Evolutionary conservation across 92 coral and sea anemone genomes (phyloP), one percentile per base, ranked within the genome.

Genomic region (Porites lobata): DNA sequence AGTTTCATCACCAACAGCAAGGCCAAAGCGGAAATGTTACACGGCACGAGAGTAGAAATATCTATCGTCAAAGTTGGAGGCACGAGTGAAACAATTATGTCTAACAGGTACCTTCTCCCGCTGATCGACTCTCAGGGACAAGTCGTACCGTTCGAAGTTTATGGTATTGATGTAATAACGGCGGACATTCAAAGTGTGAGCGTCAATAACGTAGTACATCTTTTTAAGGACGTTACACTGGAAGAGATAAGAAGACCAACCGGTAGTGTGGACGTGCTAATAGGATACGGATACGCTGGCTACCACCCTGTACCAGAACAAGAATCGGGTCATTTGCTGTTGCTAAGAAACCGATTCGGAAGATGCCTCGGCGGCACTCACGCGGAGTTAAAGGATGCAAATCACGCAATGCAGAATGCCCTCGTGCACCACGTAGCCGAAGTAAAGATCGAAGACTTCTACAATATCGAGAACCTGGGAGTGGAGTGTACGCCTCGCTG

Each of bases 301-400:
- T 80, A 32, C 52, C 91, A 89, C 76, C 91, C 93, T 9, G 75
- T 77, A 20, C 81, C 70, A 50, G 91, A 86, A 38, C 91, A 86
- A 72, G 70, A 8, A 54, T 4, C 58, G 12, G 91, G 74, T 17
- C 91, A 90, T 73, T 38, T 86, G 14, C 65, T 92, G 26, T 19
- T 84, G 8, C 79, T 92, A 54, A 86, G 72, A 61, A 92, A 92
- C 72, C 79, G 87, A 17, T 92, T 92, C 54, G 87, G 90, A 8
- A 29, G 80, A 65, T 92, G 92, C 59, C 18, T 84, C 15, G 90
- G 92, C 8, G 92, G 90, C 65, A 26, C 4, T 4, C 90, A 88
- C 50, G 70, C 86, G 6, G 1, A 50, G 6, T 15, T 80, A n/a
- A 57, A 66, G 15, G 80, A 86, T 59, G 66, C 69, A 8, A 65